Evolutionary conservation across 2,888 invertebrate genomes (phyloP).

Genomic region (Nasonovia ribisnigri): DNA sequence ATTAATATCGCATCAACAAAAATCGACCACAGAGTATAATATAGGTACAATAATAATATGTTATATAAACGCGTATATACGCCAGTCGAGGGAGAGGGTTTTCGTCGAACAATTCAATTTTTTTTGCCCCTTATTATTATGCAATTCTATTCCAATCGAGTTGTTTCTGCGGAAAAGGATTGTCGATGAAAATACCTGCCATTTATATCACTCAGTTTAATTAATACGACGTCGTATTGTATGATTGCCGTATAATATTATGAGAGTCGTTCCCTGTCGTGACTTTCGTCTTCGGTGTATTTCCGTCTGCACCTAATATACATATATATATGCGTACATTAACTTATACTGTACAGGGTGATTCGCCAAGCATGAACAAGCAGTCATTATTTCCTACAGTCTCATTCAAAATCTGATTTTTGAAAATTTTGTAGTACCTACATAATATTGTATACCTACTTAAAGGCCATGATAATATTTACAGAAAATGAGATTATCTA

Average conservation of each 20-base stretch:
- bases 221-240: not conserved
- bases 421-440: not conserved
- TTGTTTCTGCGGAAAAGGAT: not conserved
- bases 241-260: not conserved
- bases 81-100: not conserved
- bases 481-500: too few species aligned
- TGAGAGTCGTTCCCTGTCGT: not conserved
- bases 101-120: not conserved
- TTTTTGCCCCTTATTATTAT: not conserved
- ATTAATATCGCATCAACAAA: not conserved
- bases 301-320: not conserved
- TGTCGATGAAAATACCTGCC: not conserved
- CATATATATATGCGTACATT: not conserved
- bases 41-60: not conserved
- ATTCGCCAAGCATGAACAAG: not conserved
- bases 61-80: not conserved
- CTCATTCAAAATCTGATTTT: not conserved
- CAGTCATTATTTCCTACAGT: not conserved
- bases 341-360: not conserved
- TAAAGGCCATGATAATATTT: too few species aligned
- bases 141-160: not conserved
- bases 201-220: not conserved
- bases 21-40: not conserved
- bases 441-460: too few species aligned
- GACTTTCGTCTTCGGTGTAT: not conserved